Conservation (phyloP, 2,888 invertebrate species). For the Limenitis camilla region DNA sequence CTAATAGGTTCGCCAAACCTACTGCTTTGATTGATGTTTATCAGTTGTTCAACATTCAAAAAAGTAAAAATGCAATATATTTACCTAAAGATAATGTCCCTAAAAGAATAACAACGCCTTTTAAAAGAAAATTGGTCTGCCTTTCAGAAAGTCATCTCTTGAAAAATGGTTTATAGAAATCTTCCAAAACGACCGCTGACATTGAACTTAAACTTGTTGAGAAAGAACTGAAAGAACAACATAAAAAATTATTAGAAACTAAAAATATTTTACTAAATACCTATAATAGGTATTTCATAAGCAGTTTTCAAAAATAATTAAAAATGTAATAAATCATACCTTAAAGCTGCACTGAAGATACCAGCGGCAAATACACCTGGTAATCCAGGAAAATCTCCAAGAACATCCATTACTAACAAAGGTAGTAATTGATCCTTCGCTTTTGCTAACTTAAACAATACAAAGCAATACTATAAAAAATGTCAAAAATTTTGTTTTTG, state of each 20-base stretch:
- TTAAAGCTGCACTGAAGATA: slow-evolving; percentile 91
- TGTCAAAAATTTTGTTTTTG: too few species aligned
- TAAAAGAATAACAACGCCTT: slow-evolving; percentile 79
- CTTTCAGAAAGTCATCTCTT: slow-evolving; percentile 69
- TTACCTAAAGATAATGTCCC: slow-evolving; percentile 80
- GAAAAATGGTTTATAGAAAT: slow-evolving; percentile 79
- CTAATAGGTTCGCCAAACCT: too few species aligned
- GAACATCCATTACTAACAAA: slow-evolving; percentile 88
- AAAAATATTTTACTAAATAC: too few species aligned
- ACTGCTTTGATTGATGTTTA: too few species aligned
- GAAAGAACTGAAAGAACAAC: slow-evolving; percentile 74
- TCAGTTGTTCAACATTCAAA: too few species aligned
- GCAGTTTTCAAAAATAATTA: too few species aligned
- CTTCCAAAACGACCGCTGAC: slow-evolving; percentile 84
- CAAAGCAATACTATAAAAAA: background rate
- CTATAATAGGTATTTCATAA: too few species aligned
- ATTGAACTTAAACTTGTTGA: slow-evolving; percentile 86
- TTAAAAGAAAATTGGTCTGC: slow-evolving; percentile 77
- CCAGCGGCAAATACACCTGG: slow-evolving; percentile 93
- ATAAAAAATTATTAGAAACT: slow-evolving; percentile 74
- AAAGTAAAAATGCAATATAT: too few species aligned
- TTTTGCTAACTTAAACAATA: slow-evolving; percentile 75
- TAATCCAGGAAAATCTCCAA: slow-evolving; percentile 84
- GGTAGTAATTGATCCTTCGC: slow-evolving; percentile 88
- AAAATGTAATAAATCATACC: too few species aligned